Conservation (phyloP, 2,888 invertebrate species). For the Unio pictorum region DNA sequence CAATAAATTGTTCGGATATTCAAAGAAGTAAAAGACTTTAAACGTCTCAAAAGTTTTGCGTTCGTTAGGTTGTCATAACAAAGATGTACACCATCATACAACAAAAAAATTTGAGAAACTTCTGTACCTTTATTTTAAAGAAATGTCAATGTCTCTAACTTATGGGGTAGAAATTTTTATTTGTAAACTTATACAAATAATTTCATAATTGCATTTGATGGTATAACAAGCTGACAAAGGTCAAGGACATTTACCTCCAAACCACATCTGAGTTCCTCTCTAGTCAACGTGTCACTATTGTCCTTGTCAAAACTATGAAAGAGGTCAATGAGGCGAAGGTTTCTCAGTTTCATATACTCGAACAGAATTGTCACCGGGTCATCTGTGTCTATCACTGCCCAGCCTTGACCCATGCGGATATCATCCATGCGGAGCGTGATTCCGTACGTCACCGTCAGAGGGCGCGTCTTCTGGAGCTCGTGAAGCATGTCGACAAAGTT, state of each 20-base stretch:
- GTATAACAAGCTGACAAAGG: neutral
- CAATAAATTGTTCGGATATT: too few species aligned
- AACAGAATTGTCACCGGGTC: constrained; percentile 52
- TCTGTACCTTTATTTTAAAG: too few species aligned
- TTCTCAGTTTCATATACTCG: constrained; percentile 52
- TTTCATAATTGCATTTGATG: neutral
- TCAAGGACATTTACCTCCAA: constrained; percentile 33
- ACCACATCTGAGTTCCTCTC: constrained; percentile 53
- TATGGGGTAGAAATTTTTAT: neutral
- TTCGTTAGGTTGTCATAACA: too few species aligned
- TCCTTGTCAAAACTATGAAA: constrained; percentile 57
- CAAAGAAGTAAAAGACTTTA: too few species aligned
- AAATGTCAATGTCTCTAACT: neutral
- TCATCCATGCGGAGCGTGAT: constrained; percentile 49
- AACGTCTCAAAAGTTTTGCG: too few species aligned
- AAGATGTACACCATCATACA: too few species aligned
- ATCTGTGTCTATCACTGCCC: constrained; percentile 51
- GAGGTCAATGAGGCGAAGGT: constrained; percentile 54
- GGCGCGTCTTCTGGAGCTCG: constrained; percentile 34
- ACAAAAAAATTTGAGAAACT: too few species aligned
- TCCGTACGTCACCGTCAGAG: constrained; percentile 41
- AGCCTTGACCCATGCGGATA: constrained; percentile 34
- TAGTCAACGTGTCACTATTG: constrained; percentile 51
- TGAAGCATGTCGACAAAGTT: constrained; percentile 40
- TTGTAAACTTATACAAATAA: neutral